phyloP scores from a whole-genome alignment of 1,140 invertebrate genomes.

The Wasmannia auropunctata region DNA sequence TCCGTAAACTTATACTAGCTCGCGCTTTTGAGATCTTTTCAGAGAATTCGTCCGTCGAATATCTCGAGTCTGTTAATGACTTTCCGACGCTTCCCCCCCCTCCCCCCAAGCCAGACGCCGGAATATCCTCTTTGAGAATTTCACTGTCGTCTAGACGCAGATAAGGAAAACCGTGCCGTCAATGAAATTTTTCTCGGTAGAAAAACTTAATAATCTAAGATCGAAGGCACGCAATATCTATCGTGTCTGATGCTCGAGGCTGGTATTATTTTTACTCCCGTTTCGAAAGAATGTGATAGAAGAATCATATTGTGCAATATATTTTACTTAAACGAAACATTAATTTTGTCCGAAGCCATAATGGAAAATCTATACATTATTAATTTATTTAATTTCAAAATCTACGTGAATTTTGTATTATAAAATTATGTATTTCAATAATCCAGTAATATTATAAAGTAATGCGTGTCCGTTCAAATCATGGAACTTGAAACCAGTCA shows the following conservation, averaged over 20 bases:
- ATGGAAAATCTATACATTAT: background rate
- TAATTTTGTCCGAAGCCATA: background rate
- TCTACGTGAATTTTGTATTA: background rate
- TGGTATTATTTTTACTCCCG: background rate
- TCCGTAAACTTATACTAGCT: slow-evolving; percentile 27
- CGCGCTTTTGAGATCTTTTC: slow-evolving; percentile 24
- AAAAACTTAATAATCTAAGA: slow-evolving; percentile 47
- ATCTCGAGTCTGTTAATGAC: slow-evolving; percentile 62
- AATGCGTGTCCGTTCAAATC: slow-evolving; percentile 1
- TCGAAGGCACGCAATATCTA: background rate
- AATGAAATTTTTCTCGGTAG: slow-evolving; percentile 17
- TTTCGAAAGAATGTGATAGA: background rate
- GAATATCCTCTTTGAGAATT: slow-evolving; percentile 31
- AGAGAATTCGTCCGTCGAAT: slow-evolving; percentile 41
- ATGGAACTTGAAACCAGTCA: slow-evolving; percentile 2
- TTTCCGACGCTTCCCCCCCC: slow-evolving; percentile 37
- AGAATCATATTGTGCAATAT: background rate
- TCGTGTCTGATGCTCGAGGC: background rate
- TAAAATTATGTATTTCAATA: slow-evolving; percentile 13
- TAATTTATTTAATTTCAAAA: slow-evolving; percentile 20
- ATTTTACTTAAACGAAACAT: slow-evolving; percentile 26
- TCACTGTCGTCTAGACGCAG: background rate
- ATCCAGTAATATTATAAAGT: slow-evolving; percentile 4
- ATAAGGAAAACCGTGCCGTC: background rate
- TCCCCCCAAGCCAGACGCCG: background rate